These are phyloP conservation scores for Astyanax mexicanus DNA, from an alignment of 2,797 vertebrate species.

Conservation along the genomic window DNA sequence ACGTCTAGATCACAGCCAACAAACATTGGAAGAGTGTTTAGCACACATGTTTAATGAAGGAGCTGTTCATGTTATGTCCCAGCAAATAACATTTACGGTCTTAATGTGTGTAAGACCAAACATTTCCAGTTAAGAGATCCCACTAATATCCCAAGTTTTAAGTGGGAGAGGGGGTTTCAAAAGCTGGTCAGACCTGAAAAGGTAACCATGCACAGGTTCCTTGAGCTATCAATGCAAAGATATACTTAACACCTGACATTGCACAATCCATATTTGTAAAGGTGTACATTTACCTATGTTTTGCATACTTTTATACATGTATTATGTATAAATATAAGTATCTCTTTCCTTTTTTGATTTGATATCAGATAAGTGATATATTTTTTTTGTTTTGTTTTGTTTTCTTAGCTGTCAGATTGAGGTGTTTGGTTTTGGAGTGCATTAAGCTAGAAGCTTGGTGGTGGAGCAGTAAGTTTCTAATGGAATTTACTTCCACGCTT, in stretches of 20 bases:
- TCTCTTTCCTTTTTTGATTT: slow-evolving; percentile 35
- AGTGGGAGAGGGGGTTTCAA: no score
- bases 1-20: no score
- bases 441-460: background rate
- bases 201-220: no score
- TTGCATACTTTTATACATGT: slow-evolving; percentile 60
- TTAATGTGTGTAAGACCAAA: no score
- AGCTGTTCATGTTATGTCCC: no score
- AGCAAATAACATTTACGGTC: no score
- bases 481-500: background rate
- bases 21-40: no score
- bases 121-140: no score
- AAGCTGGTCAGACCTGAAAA: no score
- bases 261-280: slow-evolving; percentile 39
- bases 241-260: slow-evolving; percentile 33
- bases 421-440: slow-evolving; percentile 4
- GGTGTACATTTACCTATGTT: slow-evolving; percentile 44
- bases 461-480: background rate
- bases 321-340: slow-evolving; percentile 55
- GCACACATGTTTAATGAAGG: no score
- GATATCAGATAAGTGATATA: slow-evolving; percentile 21
- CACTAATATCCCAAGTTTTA: no score
- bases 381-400: background rate
- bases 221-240: slow-evolving; percentile 10
- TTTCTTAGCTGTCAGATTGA: slow-evolving; percentile 27